Evolutionary conservation across 2,888 invertebrate genomes (phyloP).

Genomic region (Drosophila yooni): DNA sequence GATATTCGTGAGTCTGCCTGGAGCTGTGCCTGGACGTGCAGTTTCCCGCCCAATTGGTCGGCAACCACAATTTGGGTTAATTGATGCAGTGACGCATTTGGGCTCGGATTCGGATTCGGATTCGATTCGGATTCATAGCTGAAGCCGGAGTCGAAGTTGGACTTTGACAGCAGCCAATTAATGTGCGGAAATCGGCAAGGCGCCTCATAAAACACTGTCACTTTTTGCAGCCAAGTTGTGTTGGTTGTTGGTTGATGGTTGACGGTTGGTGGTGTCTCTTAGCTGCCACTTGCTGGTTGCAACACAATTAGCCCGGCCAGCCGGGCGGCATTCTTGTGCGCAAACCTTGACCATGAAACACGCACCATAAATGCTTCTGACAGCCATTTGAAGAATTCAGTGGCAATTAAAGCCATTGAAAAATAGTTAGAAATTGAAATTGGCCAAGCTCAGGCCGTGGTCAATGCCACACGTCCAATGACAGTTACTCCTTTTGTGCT

Average conservation of each 20-base stretch:
- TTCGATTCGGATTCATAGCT: neutral
- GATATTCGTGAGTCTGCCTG: constrained; percentile 64
- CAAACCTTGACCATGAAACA: constrained; percentile 76
- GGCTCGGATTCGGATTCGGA: neutral
- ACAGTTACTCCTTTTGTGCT: constrained; percentile 54
- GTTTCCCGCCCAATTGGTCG: constrained; percentile 53
- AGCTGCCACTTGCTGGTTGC: constrained; percentile 24
- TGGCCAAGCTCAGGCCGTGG: constrained; percentile 43
- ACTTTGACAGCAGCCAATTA: constrained; percentile 53
- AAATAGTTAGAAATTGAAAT: constrained; percentile 75
- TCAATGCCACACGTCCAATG: constrained; percentile 54
- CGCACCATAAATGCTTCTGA: constrained; percentile 59
- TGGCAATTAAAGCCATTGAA: constrained; percentile 64
- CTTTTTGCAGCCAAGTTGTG: constrained; percentile 52
- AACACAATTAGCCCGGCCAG: constrained; percentile 44
- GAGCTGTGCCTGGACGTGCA: constrained; percentile 49
- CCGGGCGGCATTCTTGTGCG: constrained; percentile 63
- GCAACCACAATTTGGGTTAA: constrained; percentile 71
- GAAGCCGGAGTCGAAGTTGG: neutral
- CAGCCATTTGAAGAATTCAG: constrained; percentile 60
- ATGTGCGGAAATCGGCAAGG: constrained; percentile 61
- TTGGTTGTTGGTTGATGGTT: neutral
- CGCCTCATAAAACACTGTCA: constrained; percentile 73
- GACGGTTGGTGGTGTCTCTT: constrained; percentile 1
- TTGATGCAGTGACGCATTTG: constrained; percentile 64